Evolutionary conservation across 2,888 invertebrate species (phyloP), one percentile per base, ranked within the genome.

Genomic region (Tortricodes alternella): DNA sequence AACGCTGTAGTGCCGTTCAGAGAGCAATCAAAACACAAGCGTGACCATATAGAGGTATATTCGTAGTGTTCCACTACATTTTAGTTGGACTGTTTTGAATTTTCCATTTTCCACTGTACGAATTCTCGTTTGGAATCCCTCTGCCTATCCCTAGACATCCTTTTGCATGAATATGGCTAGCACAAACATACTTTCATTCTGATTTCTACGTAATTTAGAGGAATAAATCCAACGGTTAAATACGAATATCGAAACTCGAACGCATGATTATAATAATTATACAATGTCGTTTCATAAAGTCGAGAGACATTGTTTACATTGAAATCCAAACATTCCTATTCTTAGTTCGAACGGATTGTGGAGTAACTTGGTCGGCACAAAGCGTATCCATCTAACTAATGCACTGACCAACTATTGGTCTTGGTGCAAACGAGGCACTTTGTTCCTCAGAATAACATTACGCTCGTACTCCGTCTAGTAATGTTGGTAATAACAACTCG

Each of bases 371-470:
- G 76, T 71, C 81, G 70, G 78, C 81, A 78, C 76, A 76, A 80
- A 81, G 81, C 81, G 78, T 79, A 85, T 83, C 83, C 85, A 89
- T 86, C 86, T 85, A 87, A 84, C 85, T 89, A 89, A 89, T 89
- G 87, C 86, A 83, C 82, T 83, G 87, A 80, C 85, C 83, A 85
- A 81, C 83, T 86, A 81, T 85, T 85, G 85, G 85, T 85, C 83
- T 87, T 85, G 78, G 80, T 83, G 83, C 83, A 81, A 85, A 85
- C 84, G 80, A 83, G 82, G 81, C 80, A 82, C 83, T 85, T 85
- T 85, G 82, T 83, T 80, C 79, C 23, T 29, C 32, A 13, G 38
- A 52, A 38, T 39, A 39, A 46, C 53, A 34, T 46, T 46, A 46
- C 21, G 21, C 46, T 46, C 46, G 38, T 46, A 38, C 53, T 46